phyloP scores from a whole-genome alignment of 2,113 vertebrate genomes.

The Halcyon senegalensis region DNA sequence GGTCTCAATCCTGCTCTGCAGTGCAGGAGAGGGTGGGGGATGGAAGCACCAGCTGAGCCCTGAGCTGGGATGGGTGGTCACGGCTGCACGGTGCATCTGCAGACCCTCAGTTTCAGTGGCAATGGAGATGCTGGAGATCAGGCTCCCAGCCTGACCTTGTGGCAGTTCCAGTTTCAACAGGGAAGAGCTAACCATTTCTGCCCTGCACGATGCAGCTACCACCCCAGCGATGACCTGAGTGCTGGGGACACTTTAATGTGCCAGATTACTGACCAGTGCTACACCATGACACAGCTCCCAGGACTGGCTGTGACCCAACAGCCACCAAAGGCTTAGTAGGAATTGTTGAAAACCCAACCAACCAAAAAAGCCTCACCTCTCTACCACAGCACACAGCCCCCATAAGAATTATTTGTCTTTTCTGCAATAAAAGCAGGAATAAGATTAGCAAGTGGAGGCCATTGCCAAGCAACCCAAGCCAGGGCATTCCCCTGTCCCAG shows the following conservation, averaged over 20 bases:
- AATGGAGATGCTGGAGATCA: background rate
- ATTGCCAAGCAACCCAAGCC: background rate
- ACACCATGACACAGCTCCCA: background rate
- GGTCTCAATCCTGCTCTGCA: background rate
- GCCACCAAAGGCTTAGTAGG: background rate
- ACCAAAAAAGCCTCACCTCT: background rate
- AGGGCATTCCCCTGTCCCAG: background rate
- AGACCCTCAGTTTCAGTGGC: background rate
- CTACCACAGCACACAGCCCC: background rate
- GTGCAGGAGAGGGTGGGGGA: background rate
- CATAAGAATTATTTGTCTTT: background rate
- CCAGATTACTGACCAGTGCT: background rate
- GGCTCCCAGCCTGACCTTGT: background rate
- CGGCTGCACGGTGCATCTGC: fast-evolving
- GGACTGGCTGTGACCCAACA: background rate
- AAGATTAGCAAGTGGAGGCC: background rate
- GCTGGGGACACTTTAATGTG: background rate
- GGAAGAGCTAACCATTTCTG: background rate
- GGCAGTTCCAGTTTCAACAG: background rate
- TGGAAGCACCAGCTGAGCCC: background rate
- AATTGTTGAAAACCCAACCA: background rate
- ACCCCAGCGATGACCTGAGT: background rate
- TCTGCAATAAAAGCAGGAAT: background rate
- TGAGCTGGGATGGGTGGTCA: background rate
- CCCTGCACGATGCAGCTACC: background rate